Conservation (phyloP, 2,113 vertebrate species). For the Chloropsis cyanopogon region DNA sequence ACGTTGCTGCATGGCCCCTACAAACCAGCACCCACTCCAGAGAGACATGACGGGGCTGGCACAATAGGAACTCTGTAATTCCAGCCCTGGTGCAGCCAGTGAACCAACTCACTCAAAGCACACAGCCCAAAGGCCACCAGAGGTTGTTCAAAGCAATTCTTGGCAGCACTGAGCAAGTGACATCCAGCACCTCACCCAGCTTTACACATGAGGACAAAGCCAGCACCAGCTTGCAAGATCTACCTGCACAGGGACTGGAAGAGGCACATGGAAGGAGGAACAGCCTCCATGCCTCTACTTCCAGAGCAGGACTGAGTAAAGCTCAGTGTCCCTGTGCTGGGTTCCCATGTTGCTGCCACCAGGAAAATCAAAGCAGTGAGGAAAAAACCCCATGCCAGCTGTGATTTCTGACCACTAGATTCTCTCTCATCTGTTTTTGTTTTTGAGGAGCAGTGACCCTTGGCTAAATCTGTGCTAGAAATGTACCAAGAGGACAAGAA, state of each 20-base stretch:
- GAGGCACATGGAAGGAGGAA: neutral
- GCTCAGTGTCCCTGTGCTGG: neutral
- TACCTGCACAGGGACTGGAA: neutral
- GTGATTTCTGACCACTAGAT: neutral
- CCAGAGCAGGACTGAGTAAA: neutral
- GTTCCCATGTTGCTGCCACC: neutral
- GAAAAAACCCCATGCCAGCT: accelerated
- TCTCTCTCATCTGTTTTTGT: neutral
- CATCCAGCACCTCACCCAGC: neutral
- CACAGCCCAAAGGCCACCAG: neutral
- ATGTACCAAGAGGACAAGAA: neutral
- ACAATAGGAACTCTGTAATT: neutral
- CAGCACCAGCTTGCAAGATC: neutral
- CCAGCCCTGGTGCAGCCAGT: neutral
- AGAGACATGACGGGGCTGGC: neutral
- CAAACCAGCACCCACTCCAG: neutral
- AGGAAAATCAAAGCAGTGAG: neutral
- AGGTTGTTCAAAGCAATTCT: neutral
- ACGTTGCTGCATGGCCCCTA: neutral
- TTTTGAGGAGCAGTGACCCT: neutral
- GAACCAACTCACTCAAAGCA: neutral
- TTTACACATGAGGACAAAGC: neutral
- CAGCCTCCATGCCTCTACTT: neutral
- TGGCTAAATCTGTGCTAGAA: neutral
- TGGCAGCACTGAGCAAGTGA: neutral